Conservation (phyloP, 2,113 vertebrate species). For the Trematocara nigrifrons region DNA sequence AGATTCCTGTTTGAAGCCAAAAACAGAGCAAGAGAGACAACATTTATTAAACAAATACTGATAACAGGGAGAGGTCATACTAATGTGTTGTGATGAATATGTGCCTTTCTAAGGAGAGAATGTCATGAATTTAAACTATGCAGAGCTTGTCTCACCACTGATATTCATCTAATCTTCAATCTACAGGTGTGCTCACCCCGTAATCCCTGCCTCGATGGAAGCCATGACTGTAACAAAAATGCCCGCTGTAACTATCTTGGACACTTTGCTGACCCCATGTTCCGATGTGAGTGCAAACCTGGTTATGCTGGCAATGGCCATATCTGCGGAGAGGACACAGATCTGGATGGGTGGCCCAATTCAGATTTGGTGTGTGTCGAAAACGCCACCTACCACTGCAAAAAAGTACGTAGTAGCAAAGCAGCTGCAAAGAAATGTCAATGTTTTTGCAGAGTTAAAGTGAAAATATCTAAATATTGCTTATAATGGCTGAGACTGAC, state of each 20-base stretch:
- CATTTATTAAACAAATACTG: neutral
- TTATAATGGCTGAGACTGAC: neutral
- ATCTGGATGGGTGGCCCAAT: slow-evolving; percentile 97
- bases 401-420: slow-evolving; percentile 75
- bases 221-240: slow-evolving; percentile 94
- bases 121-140: neutral
- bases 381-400: slow-evolving; percentile 98
- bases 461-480: neutral
- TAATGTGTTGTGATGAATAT: neutral
- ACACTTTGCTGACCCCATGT: slow-evolving; percentile 94
- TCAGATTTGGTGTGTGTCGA: slow-evolving; percentile 90
- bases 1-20: neutral
- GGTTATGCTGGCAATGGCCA: slow-evolving; percentile 95
- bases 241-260: slow-evolving; percentile 97
- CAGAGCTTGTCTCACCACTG: neutral
- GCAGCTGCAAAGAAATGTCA: neutral
- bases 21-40: neutral
- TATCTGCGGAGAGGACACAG: slow-evolving; percentile 96
- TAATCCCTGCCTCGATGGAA: slow-evolving; percentile 94
- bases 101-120: neutral
- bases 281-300: slow-evolving; percentile 94
- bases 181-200: slow-evolving; percentile 89
- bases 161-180: neutral
- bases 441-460: neutral
- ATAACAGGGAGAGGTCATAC: neutral